Evolutionary conservation across 2,113 vertebrate species (phyloP).

Genomic region (Cairina moschata): DNA sequence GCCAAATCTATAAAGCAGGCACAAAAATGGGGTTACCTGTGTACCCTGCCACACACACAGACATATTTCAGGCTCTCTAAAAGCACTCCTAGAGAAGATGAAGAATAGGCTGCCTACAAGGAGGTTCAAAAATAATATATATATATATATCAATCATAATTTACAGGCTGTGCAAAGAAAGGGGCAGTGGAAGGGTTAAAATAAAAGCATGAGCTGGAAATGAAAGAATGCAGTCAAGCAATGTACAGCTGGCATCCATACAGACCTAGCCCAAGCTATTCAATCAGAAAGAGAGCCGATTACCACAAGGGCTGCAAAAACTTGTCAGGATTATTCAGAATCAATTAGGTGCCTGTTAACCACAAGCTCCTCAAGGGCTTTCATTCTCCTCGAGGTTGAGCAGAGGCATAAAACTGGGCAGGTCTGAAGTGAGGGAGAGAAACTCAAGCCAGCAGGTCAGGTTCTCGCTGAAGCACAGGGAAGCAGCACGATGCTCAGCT

Average conservation of each 20-base stretch:
- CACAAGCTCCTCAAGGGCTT: slow-evolving; percentile 33
- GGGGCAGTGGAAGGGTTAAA: neutral
- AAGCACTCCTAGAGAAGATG: neutral
- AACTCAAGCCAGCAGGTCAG: neutral
- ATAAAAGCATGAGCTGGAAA: neutral
- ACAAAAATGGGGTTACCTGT: neutral
- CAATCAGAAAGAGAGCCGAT: slow-evolving; percentile 13
- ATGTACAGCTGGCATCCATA: neutral
- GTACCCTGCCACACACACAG: too few species aligned
- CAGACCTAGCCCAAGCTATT: slow-evolving; percentile 7
- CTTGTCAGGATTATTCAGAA: slow-evolving; percentile 42
- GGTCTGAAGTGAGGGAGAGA: neutral
- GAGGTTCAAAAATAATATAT: neutral
- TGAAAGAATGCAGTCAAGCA: slow-evolving; percentile 48
- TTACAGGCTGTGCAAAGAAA: rapidly evolving
- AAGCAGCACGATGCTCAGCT: neutral
- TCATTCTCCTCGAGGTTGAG: neutral
- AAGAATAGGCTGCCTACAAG: neutral
- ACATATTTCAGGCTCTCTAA: neutral
- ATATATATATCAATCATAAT: too few species aligned
- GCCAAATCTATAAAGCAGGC: too few species aligned
- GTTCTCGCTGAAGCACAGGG: neutral
- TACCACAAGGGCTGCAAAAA: neutral
- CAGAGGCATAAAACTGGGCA: neutral
- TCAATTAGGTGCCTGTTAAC: slow-evolving; percentile 41